Evolutionary conservation across 2,113 vertebrate species (phyloP).

Genomic region (Arvicanthis niloticus): DNA sequence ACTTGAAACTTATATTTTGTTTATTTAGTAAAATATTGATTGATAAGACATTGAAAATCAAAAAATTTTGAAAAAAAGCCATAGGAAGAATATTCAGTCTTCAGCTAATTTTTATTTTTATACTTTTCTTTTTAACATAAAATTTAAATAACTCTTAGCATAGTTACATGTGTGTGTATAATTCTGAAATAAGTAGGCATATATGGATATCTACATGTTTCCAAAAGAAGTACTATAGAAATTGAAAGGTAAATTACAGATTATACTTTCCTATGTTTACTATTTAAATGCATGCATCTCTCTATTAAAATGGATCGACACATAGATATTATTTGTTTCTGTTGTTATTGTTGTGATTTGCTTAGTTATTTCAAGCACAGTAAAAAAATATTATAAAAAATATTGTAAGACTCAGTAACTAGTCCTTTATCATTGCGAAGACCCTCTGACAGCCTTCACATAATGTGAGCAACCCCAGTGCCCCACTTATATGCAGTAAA

Average conservation of each 20-base stretch:
- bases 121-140: constrained; percentile 5
- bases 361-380: neutral
- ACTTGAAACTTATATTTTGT: neutral
- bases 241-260: neutral
- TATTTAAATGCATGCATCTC: neutral
- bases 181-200: neutral
- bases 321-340: neutral
- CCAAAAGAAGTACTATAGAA: neutral
- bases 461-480: neutral
- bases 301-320: neutral
- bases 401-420: neutral
- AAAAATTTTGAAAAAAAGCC: neutral
- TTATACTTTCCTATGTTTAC: neutral
- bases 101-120: neutral
- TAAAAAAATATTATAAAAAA: neutral
- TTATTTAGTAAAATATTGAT: neutral
- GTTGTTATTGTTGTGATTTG: neutral
- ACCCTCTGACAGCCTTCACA: neutral
- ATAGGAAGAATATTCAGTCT: neutral
- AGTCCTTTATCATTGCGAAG: neutral
- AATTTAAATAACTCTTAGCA: neutral
- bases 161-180: neutral
- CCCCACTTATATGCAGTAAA: neutral
- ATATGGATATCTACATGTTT: neutral
- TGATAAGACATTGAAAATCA: neutral